Evolutionary conservation across 1,140 invertebrate genomes (phyloP), one percentile per base, ranked within the genome.

Genomic region (Drosophila mauritiana): DNA sequence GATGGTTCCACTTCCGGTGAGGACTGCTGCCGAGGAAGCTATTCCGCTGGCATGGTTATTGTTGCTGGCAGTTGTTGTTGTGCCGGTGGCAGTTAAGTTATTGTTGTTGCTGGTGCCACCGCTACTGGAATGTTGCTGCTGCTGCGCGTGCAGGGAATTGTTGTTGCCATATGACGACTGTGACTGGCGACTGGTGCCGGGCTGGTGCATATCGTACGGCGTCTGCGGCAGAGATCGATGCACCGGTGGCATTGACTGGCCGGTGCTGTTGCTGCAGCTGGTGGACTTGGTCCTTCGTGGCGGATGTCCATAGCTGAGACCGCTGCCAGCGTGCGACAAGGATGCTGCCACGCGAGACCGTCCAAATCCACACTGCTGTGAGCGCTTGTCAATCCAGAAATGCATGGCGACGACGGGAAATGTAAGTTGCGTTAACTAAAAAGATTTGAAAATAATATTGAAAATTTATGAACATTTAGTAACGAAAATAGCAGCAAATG

Each of bases 381-480:
- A 95, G 54, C 95, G 94, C 92, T 95, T 95, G 89, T 95, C 95
- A 90, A 95, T 95, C 95, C 95, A 95, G 93, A 95, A 95, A 95
- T 95, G 95, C 95, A 95, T 95, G 8, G 34, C 22, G 46, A 11
- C 10, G 31, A 43, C 45, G 43, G 20, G 12, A 56, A 59, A 42
- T 72, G 46, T 40, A 51, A 59, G 48, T 63, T 68, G 57, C 1
- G n/a, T 11, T 5, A 31, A n/a, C 34, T 53, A 4, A 20, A 45
- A 20, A 17, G 10, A n/a, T 15, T 0, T 2, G 7, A 42, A 42
- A 5, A 42, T 10, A 7, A 3, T 31, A 31, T 1, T 31, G 0
- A 31, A 8, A 31, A 31, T 31, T 8, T 8, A 10, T 31, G 31
- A 3, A 2, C 31, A 31, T 10, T 0, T 31, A 31, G 31, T 31